Evolutionary conservation across 2,797 vertebrate genomes (phyloP), one percentile per base, ranked within the genome.

Genomic region (Ctenosaura bakeri): DNA sequence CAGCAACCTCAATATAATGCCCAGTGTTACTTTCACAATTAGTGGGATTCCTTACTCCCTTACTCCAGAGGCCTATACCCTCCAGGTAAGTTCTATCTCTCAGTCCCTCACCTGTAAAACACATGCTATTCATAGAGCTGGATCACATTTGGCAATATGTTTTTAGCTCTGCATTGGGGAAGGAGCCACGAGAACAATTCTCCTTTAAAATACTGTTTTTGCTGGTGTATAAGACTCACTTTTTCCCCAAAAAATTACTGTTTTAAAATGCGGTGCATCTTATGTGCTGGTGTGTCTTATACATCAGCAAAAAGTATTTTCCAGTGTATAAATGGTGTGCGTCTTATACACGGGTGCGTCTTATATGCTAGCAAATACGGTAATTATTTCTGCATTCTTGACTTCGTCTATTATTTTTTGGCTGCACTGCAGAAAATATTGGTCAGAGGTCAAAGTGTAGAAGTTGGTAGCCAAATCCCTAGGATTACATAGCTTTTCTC

Each of bases 1-100:
- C 94, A 93, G 46, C 92, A 95, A 54, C 92, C 93, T 97, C 79
- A 71, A 10, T 0, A 0, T 0, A 56, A 97, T 98, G 97, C 97
- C 96, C 0, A 64, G 92, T 0, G 90, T 98, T 69, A 97, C 97
- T 90, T 97, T 98, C 95, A 95, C 93, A 88, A 97, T 98, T 95
- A 97, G 92, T 0, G 97, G 97, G 52, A 71, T 96, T 66, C 93
- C 95, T 77, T 97, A 97, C 88, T 90, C 84, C 0, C 96, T 98
- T 88, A 89, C n/a, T 0, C 93, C 97, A 87, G 88, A 94, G 82
- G 96, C 96, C 69, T 98, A 98, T 93, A 96, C 88, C n/a, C 87
- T 97, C 29, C 16, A 24, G 50, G 86, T 87, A 88, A 69, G 85
- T 56, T 16, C 71, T 69, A 12, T 35, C 20, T n/a, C 20, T 62